A percentile compares a stretch with the other conserved stretches of the same genome.
Evolutionary conservation across 2,797 vertebrate genomes (phyloP).

Genomic region (Muraenolepis orangiensis): DNA sequence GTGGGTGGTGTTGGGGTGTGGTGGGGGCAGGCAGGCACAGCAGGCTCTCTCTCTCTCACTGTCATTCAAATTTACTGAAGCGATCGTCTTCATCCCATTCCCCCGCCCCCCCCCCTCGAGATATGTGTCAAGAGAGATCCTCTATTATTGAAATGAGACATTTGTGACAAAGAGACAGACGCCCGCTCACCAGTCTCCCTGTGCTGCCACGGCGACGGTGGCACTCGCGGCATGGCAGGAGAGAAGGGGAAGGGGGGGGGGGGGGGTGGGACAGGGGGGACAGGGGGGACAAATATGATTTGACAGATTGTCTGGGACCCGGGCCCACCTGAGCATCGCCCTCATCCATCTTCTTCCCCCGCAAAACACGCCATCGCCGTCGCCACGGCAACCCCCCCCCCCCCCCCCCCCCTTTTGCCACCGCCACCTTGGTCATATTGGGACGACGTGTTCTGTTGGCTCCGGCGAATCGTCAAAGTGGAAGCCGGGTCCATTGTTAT

Average conservation of each 20-base stretch:
- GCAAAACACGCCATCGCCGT: slow-evolving; percentile 38
- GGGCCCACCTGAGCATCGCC: slow-evolving; percentile 46
- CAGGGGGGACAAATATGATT: slow-evolving; percentile 62
- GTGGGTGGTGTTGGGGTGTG: too few relatives aligned
- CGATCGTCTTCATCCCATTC: slow-evolving; percentile 35
- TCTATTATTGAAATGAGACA: slow-evolving; percentile 74
- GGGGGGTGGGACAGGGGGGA: too few relatives aligned
- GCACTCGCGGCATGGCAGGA: too few relatives aligned
- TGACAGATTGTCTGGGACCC: slow-evolving; percentile 52
- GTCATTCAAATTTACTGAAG: slow-evolving; percentile 56
- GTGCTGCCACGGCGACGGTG: too few relatives aligned
- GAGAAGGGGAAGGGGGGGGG: too few relatives aligned
- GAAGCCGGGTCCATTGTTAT: too few relatives aligned
- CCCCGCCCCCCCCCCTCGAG: slow-evolving; percentile 20
- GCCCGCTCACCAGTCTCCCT: too few relatives aligned
- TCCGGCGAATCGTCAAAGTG: too few relatives aligned
- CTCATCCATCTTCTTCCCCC: slow-evolving; percentile 25
- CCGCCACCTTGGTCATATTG: too few relatives aligned
- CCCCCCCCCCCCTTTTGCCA: too few relatives aligned
- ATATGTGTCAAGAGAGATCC: slow-evolving; percentile 46
- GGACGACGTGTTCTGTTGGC: too few relatives aligned
- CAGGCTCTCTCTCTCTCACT: neutral
- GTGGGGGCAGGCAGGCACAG: too few relatives aligned
- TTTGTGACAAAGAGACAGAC: slow-evolving; percentile 46
- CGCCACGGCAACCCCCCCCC: slow-evolving; percentile 41